Base-by-base conservation (phyloP, 2,113 vertebrate species). In the Cavia aperea region DNA sequence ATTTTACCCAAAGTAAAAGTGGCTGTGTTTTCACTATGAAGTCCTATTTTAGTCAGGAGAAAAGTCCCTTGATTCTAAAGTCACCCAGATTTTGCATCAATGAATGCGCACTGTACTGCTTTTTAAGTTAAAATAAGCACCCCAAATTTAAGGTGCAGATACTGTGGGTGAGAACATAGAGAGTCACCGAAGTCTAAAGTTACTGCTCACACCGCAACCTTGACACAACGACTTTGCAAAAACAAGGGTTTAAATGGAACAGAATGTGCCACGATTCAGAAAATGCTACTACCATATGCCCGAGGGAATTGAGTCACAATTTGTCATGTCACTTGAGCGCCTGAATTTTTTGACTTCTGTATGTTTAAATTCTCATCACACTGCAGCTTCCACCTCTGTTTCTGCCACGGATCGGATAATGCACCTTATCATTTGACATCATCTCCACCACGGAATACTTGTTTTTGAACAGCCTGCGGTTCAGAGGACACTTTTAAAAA, bases 331-430 rank as follows among this genome's bases (percentile, higher is more conserved):
- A 79, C 88, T 92, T 65, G 3, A 94, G 85, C 73, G 83, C 82
- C 75, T 94, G 89, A 89, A 83, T 90, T 94, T 89, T 93, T 56
- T 93, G 85, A 96, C 95, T 96, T 86, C 95, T 92, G 87, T 91
- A 58, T n/a, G 70, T 94, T 96, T 95, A 92, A 94, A 96, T 95
- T 86, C 91, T 89, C 85, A 58, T 92, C 96, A 93, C 88, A 23
- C 60, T 6, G 46, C 16, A 24, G 83, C 60, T 77, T 86, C 90
- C 43, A 83, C 90, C 88, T 86, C 81, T 75, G 54, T 36, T 81
- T 93, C 94, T 92, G 73, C 81, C 75, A 81, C 90, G 29, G 87
- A 95, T 88, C 84, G 29, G 11, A 49, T 18, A 66, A 73, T 16
- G 70, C 54, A 81, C 66, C 89, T 88, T 92, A 93, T 81, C 86